Percentiles rank a stretch among this genome's conserved stretches.
Evolutionary conservation across 2,888 invertebrate species (phyloP).

Genomic region (Lepetodrilus schrolli): DNA sequence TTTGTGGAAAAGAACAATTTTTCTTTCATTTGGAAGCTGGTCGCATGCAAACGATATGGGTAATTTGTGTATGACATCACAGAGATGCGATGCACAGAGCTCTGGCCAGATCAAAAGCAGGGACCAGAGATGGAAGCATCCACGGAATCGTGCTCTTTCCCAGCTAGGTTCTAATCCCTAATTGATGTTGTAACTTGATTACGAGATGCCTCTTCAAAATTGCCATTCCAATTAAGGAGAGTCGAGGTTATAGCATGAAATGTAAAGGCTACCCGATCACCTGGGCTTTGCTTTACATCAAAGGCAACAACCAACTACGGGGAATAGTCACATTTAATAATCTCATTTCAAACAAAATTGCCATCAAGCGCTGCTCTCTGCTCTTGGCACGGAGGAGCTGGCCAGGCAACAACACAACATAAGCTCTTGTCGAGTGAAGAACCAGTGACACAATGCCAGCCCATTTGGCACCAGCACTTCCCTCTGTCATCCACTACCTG

Average conservation of each 20-base stretch:
- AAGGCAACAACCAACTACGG: not conserved
- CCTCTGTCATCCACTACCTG: no score
- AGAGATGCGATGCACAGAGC: conserved; percentile 20
- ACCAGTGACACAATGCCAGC: no score
- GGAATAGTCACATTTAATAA: conserved; percentile 12
- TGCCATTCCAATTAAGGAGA: conserved; percentile 34
- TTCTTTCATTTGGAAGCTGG: conserved; percentile 24
- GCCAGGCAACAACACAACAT: conserved; percentile 1
- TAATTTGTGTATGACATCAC: conserved; percentile 9
- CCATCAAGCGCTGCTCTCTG: conserved; percentile 14
- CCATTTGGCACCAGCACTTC: no score
- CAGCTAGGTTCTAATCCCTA: conserved; percentile 28
- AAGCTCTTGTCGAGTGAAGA: no score
- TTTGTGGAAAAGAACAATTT: conserved; percentile 28
- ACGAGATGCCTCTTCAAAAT: conserved; percentile 33
- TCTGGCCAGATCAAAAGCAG: conserved; percentile 34
- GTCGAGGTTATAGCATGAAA: conserved; percentile 11
- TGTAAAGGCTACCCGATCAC: conserved; percentile 17
- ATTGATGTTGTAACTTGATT: conserved; percentile 38
- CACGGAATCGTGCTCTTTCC: conserved; percentile 25
- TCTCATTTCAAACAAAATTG: conserved; percentile 25
- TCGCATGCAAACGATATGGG: conserved; percentile 24
- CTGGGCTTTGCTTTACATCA: not conserved
- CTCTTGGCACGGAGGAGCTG: not conserved
- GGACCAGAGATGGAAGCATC: conserved; percentile 23